Evolutionary conservation across 2,888 invertebrate species (phyloP).

Genomic region (Alsophila aescularia): DNA sequence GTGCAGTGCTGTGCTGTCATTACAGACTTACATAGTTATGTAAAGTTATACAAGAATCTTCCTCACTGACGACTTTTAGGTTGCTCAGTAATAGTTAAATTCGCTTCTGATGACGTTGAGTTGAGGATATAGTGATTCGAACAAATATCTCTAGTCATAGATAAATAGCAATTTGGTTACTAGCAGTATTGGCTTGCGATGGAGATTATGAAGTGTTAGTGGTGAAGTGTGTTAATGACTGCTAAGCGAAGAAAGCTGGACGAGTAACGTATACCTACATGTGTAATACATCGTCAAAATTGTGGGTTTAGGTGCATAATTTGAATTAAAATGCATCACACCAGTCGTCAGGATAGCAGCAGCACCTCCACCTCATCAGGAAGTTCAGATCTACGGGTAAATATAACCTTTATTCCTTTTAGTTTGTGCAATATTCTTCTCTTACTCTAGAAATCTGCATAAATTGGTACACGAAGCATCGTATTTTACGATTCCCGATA

Average conservation of each 20-base stretch:
- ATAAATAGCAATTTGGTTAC: not conserved
- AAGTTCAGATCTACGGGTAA: constrained; percentile 74
- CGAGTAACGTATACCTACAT: constrained; percentile 5
- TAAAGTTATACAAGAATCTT: constrained; percentile 1
- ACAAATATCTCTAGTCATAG: not conserved
- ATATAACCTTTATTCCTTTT: constrained; percentile 29
- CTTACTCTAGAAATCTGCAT: constrained; percentile 1
- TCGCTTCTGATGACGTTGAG: not conserved
- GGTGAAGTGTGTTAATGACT: constrained; percentile 46
- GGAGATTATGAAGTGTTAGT: constrained; percentile 20
- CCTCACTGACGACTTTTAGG: not conserved
- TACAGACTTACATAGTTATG: constrained; percentile 37
- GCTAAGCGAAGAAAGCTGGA: constrained; percentile 50
- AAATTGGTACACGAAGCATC: constrained; percentile 4
- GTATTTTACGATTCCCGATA: constrained; percentile 12
- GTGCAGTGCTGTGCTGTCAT: constrained; percentile 35
- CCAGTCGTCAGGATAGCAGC: constrained; percentile 62
- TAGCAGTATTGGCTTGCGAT: constrained; percentile 4
- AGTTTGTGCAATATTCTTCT: constrained; percentile 1
- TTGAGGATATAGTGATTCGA: not conserved
- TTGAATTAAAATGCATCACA: constrained; percentile 54
- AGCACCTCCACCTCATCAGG: constrained; percentile 75
- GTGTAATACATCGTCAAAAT: constrained; percentile 19
- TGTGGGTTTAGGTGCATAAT: constrained; percentile 17
- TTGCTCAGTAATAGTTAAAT: not conserved